Conservation (phyloP, 2,797 vertebrate species). For the Siniperca scherzeri region DNA sequence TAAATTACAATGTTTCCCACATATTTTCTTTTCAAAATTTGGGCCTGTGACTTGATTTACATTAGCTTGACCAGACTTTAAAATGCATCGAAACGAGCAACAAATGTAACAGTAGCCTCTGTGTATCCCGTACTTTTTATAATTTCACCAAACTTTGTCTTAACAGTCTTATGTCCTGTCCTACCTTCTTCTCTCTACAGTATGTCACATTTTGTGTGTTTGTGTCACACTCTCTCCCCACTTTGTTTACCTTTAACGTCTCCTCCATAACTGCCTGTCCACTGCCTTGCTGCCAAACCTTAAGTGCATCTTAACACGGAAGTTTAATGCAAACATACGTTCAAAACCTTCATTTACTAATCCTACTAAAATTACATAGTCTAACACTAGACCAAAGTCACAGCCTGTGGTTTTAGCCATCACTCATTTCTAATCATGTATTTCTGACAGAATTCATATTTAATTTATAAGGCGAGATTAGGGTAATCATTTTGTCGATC, state of each 20-base stretch:
- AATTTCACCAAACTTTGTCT: not conserved
- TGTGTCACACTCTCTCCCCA: not conserved
- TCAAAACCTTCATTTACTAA: constrained; percentile 34
- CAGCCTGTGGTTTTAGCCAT: not conserved
- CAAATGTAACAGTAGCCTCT: constrained; percentile 19
- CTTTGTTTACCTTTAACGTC: constrained; percentile 20
- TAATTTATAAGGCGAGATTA: not conserved
- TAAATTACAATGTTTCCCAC: not conserved
- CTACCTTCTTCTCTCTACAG: not conserved
- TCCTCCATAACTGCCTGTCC: constrained; percentile 51
- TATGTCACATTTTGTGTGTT: constrained; percentile 6
- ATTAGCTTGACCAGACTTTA: not conserved
- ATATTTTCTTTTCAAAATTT: not conserved
- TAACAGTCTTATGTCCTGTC: not conserved
- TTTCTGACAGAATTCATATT: not conserved
- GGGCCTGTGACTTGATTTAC: not conserved
- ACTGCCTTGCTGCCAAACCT: constrained; percentile 81
- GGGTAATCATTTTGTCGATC: not conserved
- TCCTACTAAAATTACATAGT: not conserved
- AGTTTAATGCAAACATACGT: constrained; percentile 41
- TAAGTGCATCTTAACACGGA: constrained; percentile 82
- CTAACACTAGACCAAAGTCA: not conserved
- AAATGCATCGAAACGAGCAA: not conserved
- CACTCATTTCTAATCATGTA: not conserved
- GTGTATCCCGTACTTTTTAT: not conserved